Evolutionary conservation across 2,113 vertebrate species (phyloP), one percentile per base, ranked within the genome.

Genomic region (Lipotes vexillifer): DNA sequence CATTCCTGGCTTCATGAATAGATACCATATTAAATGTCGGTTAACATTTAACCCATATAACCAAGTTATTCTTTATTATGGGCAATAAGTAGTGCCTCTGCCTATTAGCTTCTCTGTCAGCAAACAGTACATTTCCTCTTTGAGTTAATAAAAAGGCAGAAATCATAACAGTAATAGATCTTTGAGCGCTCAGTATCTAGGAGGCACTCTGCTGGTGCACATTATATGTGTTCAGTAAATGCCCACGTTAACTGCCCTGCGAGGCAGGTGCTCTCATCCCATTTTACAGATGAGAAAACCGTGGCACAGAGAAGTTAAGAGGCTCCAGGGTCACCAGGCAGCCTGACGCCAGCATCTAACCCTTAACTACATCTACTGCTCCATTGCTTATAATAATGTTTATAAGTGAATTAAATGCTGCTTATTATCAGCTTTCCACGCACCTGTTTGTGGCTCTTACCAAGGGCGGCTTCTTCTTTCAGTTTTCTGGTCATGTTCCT

Each of bases 351-450:
- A 77, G 36, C 11, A 74, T 4, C 71, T 33, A 20, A 21, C 38
- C 66, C 18, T 36, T 71, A 27, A 41, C 33, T 46, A 20, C 25
- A 29, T 5, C 69, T 36, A 0, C 18, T 38, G 36, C 44, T 68
- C 52, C 68, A 0, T 63, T 21, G 31, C 18, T 38, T 31, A 27
- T 31, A 25, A 23, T 33, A 31, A 29, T 29, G 10, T 49, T 29
- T 29, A 15, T 52, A 33, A 33, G 38, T 31, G 59, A 23, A 46
- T 25, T 8, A 36, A 7, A 27, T 41, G 11, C n/a, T 12, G 15
- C 14, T 15, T 33, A 1, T 7, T 17, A 1, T 9, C 29, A 8
- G 25, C 68, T 90, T 21, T 6, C 6, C 38, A 2, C 3, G 8
- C 46, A 77, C 96, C 90, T 95, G 63, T 46, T 23, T 23, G 49